Conservation (phyloP, 1,140 invertebrate species). For the Drosophila sproati region DNA sequence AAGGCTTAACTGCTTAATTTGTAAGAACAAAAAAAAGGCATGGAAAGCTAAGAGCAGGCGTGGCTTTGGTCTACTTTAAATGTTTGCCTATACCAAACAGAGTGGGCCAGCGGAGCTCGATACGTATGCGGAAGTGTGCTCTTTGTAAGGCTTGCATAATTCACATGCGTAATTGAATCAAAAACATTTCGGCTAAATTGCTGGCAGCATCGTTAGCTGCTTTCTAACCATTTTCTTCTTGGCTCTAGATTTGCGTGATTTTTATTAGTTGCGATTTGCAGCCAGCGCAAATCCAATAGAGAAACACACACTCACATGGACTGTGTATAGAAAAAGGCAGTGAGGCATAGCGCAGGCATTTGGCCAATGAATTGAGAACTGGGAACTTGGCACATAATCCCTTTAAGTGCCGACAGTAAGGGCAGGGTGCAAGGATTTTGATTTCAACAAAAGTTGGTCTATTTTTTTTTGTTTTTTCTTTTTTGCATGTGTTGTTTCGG, state of each 20-base stretch:
- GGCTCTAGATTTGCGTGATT: constrained; percentile 70
- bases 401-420: constrained; percentile 34
- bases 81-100: constrained; percentile 36
- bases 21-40: constrained; percentile 45
- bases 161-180: constrained; percentile 71
- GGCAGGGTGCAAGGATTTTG: constrained; percentile 9
- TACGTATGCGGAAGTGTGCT: constrained; percentile 3
- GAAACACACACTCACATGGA: constrained; percentile 14
- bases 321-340: constrained; percentile 8
- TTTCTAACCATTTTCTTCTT: constrained; percentile 38
- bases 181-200: constrained; percentile 72
- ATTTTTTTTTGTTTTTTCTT: constrained; percentile 31
- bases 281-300: constrained; percentile 67
- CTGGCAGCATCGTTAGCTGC: constrained; percentile 46
- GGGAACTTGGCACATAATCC: constrained; percentile 66
- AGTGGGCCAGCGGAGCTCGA: background rate
- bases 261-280: constrained; percentile 75
- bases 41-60: constrained; percentile 26
- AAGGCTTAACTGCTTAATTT: constrained; percentile 70
- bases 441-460: constrained; percentile 57
- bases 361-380: constrained; percentile 46
- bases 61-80: constrained; percentile 37
- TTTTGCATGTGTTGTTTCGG: constrained; percentile 61
- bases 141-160: constrained; percentile 52
- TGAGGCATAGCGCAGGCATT: constrained; percentile 44